Percentiles rank a stretch among this genome's conserved stretches.
Evolutionary conservation across 2,113 vertebrate species (phyloP).

Genomic region (Chaetodon trifascialis): DNA sequence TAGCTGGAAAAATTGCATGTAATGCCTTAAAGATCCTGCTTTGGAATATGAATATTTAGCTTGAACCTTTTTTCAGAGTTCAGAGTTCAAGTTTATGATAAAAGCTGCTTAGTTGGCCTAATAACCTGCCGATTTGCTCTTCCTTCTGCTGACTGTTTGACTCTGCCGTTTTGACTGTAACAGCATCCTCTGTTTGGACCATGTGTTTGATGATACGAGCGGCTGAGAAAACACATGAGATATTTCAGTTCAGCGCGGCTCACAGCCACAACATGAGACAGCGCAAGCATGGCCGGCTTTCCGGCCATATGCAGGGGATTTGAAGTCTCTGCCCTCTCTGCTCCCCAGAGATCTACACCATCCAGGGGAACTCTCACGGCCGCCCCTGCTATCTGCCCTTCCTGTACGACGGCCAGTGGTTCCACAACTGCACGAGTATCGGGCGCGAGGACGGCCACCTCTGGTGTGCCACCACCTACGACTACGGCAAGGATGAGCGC

Average conservation of each 20-base stretch:
- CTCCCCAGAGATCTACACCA: slow-evolving; percentile 93
- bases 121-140: background rate
- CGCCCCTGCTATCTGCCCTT: slow-evolving; percentile 96
- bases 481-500: slow-evolving; percentile 93
- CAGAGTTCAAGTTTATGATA: background rate
- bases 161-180: slow-evolving; percentile 60
- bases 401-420: slow-evolving; percentile 96
- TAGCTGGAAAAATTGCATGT: background rate
- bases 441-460: slow-evolving; percentile 95
- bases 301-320: slow-evolving; percentile 5
- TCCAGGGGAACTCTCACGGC: slow-evolving; percentile 96
- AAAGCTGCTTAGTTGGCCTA: background rate
- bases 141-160: slow-evolving; percentile 26
- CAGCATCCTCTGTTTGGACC: slow-evolving; percentile 56
- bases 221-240: slow-evolving; percentile 57
- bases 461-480: slow-evolving; percentile 96
- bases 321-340: slow-evolving; percentile 2
- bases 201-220: slow-evolving; percentile 54
- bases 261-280: background rate
- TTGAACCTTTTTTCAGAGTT: background rate
- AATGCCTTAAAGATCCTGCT: background rate
- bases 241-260: slow-evolving; percentile 52
- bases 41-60: too few relatives aligned
- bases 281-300: background rate
- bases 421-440: slow-evolving; percentile 92